phyloP scores from a whole-genome alignment of 2,888 invertebrate genomes.

The Athalia circularis region DNA sequence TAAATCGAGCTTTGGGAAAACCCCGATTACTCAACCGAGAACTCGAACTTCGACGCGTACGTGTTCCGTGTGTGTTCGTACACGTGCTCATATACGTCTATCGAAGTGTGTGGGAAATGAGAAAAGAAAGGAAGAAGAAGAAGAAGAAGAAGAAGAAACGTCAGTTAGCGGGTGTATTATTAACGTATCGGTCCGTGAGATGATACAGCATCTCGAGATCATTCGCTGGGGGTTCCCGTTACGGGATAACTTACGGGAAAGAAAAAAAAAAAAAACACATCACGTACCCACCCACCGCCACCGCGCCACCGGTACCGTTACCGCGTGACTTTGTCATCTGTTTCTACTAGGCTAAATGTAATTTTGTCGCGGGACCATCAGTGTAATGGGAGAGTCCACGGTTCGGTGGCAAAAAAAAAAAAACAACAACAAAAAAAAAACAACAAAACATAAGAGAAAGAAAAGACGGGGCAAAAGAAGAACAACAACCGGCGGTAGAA shows the following conservation, averaged over 20 bases:
- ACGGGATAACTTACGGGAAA: background rate
- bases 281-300: background rate
- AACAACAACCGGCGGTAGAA: background rate
- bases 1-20: slow-evolving; percentile 40
- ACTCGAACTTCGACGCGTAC: slow-evolving; percentile 33
- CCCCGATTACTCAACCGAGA: slow-evolving; percentile 44
- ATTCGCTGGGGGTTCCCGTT: background rate
- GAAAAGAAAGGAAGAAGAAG: background rate
- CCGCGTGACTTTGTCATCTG: slow-evolving; percentile 26
- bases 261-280: background rate
- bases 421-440: background rate
- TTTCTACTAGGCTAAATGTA: slow-evolving; percentile 40
- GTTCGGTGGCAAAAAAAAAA: slow-evolving; percentile 26
- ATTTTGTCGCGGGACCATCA: slow-evolving; percentile 49
- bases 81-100: background rate
- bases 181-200: slow-evolving; percentile 22
- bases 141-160: slow-evolving; percentile 9
- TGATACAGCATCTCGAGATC: slow-evolving; percentile 48
- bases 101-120: slow-evolving; percentile 33
- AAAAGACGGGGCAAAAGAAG: background rate
- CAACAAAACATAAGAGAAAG: background rate
- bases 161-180: background rate
- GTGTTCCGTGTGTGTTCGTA: background rate
- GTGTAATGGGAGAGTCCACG: slow-evolving; percentile 56
- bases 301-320: background rate